Evolutionary conservation across 2,113 vertebrate species (phyloP).

Genomic region (Pterocles burchelli): DNA sequence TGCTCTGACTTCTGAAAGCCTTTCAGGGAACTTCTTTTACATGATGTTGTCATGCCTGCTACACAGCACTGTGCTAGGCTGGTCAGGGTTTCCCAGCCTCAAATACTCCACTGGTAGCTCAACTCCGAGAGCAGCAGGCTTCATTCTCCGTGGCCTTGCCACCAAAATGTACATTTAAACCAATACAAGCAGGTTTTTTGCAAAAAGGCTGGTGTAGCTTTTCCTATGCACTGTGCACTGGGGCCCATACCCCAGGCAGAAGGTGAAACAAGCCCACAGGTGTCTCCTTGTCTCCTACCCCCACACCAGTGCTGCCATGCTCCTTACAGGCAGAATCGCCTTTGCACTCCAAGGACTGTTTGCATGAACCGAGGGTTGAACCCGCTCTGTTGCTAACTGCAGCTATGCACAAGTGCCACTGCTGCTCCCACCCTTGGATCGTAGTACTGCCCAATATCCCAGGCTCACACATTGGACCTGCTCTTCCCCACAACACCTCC

Average conservation of each 20-base stretch:
- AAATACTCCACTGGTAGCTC: not conserved
- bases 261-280: not conserved
- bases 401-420: not conserved
- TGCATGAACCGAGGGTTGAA: not conserved
- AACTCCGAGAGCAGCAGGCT: not conserved
- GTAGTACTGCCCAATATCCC: not conserved
- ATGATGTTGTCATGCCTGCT: constrained; percentile 56
- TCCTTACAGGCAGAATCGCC: not conserved
- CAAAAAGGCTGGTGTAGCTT: not conserved
- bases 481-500: not conserved
- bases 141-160: not conserved
- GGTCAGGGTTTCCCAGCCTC: constrained; percentile 1
- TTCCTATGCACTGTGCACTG: not conserved
- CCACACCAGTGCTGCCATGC: not conserved
- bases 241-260: not conserved
- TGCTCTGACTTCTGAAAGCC: constrained; percentile 69
- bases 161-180: not conserved
- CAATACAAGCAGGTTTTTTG: not conserved
- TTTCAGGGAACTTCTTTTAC: constrained; percentile 52
- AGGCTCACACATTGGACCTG: fast-evolving
- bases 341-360: not conserved
- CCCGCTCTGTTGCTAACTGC: not conserved
- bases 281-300: not conserved
- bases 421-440: not conserved
- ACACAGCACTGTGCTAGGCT: not conserved